These are phyloP conservation scores for Scaptomyza caliginosa DNA, from an alignment of 2,888 invertebrate genomes.

Conservation along the genomic window DNA sequence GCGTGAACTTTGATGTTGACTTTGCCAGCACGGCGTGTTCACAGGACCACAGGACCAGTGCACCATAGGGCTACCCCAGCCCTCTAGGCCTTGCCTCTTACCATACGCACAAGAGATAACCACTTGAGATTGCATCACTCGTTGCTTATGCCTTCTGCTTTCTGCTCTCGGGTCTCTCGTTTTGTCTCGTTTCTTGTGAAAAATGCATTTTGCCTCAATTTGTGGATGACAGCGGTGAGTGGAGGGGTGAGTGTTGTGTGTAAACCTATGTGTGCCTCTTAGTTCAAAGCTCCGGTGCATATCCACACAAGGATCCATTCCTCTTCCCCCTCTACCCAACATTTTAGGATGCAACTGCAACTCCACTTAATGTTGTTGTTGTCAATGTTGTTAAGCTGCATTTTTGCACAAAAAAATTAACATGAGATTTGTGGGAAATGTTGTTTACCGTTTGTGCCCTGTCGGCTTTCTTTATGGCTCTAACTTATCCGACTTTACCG, in stretches of 20 bases:
- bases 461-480: conserved; percentile 9
- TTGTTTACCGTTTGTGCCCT: conserved; percentile 26
- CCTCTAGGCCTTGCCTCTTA: neutral
- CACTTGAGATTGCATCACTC: conserved; percentile 78
- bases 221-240: conserved; percentile 48
- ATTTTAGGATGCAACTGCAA: conserved; percentile 32
- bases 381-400: conserved; percentile 15
- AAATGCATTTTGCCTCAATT: conserved; percentile 77
- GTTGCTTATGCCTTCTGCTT: conserved; percentile 24
- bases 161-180: conserved; percentile 18
- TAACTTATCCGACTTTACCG: neutral
- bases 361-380: conserved; percentile 12
- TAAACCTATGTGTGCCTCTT: conserved; percentile 9
- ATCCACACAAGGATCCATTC: conserved; percentile 8
- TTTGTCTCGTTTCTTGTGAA: conserved; percentile 58
- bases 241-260: conserved; percentile 5
- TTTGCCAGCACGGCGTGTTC: conserved; percentile 41
- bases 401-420: conserved; percentile 53
- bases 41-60: conserved; percentile 34
- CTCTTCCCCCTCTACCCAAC: conserved; percentile 9
- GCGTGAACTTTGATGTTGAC: conserved; percentile 81
- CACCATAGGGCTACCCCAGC: neutral
- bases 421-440: conserved; percentile 48
- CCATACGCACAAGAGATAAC: conserved; percentile 66
- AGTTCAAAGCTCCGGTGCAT: conserved; percentile 27